A percentile compares a stretch with the other conserved stretches of the same genome.
phyloP scores from a whole-genome alignment of 2,888 invertebrate species.

The Scelioninae gen. 2 region DNA sequence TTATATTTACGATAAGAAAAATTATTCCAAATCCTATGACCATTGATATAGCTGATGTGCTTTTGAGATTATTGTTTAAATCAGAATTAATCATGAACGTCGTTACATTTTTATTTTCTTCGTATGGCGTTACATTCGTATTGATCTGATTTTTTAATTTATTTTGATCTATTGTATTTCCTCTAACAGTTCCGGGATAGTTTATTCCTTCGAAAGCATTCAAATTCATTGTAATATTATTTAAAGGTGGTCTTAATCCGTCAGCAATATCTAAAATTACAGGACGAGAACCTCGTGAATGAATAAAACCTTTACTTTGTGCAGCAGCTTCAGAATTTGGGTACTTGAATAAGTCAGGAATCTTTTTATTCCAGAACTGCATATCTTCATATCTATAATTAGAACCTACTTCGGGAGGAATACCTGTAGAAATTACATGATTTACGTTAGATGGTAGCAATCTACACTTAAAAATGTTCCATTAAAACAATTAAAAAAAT shows the following conservation, averaged over 20 bases:
- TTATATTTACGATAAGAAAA: constrained; percentile 84
- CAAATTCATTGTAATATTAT: constrained; percentile 60
- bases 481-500: too few relatives aligned
- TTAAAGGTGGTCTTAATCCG: constrained; percentile 65
- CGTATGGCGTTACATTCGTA: constrained; percentile 28
- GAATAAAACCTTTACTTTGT: constrained; percentile 55
- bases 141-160: constrained; percentile 15
- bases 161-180: constrained; percentile 23
- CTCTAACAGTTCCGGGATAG: constrained; percentile 28
- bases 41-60: constrained; percentile 73
- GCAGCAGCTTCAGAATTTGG: constrained; percentile 66
- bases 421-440: too few relatives aligned
- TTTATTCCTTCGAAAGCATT: constrained; percentile 12
- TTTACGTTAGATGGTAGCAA: too few relatives aligned
- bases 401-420: constrained; percentile 84
- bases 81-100: constrained; percentile 12
- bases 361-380: constrained; percentile 88
- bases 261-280: constrained; percentile 67
- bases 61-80: constrained; percentile 69
- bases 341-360: constrained; percentile 83
- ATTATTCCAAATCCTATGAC: constrained; percentile 79
- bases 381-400: constrained; percentile 87
- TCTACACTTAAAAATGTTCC: too few relatives aligned
- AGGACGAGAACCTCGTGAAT: constrained; percentile 67
- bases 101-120: constrained; percentile 20